Percentiles rank a stretch among this genome's conserved stretches.
phyloP scores from a whole-genome alignment of 2,797 vertebrate genomes.

The Xyrichtys novacula region DNA sequence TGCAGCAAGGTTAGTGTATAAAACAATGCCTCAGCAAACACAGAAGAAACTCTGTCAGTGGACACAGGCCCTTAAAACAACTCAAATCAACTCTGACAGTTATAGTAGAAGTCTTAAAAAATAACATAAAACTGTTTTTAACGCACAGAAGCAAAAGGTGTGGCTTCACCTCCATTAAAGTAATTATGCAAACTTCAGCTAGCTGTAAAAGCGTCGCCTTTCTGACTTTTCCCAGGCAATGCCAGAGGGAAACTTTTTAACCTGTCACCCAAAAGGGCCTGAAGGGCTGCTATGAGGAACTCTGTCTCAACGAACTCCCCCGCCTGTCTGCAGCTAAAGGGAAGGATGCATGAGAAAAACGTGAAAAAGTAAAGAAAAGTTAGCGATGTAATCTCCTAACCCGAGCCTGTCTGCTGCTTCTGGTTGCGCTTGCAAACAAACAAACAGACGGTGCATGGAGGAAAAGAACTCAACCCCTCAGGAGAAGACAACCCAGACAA shows the following conservation, averaged over 20 bases:
- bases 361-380: conserved; percentile 47
- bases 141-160: background rate
- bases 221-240: conserved; percentile 33
- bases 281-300: conserved; percentile 46
- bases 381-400: conserved; percentile 65
- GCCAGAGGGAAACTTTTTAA: conserved; percentile 58
- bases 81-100: too few species aligned
- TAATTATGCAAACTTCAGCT: background rate
- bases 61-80: too few species aligned
- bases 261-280: conserved; percentile 51
- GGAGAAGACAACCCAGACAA: conserved; percentile 69
- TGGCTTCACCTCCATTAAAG: background rate
- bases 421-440: conserved; percentile 58
- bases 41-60: too few species aligned
- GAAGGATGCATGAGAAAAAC: conserved; percentile 63
- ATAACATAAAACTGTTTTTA: too few species aligned
- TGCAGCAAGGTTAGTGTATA: too few species aligned
- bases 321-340: conserved; percentile 53
- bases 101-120: too few species aligned
- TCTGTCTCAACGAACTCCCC: conserved; percentile 60
- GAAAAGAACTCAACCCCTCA: conserved; percentile 37
- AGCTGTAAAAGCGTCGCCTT: background rate
- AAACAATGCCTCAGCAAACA: too few species aligned
- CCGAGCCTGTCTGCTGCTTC: conserved; percentile 58
- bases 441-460: conserved; percentile 31